Evolutionary conservation across 2,888 invertebrate species (phyloP), one percentile per base, ranked within the genome.

Genomic region (Biston stratarius): DNA sequence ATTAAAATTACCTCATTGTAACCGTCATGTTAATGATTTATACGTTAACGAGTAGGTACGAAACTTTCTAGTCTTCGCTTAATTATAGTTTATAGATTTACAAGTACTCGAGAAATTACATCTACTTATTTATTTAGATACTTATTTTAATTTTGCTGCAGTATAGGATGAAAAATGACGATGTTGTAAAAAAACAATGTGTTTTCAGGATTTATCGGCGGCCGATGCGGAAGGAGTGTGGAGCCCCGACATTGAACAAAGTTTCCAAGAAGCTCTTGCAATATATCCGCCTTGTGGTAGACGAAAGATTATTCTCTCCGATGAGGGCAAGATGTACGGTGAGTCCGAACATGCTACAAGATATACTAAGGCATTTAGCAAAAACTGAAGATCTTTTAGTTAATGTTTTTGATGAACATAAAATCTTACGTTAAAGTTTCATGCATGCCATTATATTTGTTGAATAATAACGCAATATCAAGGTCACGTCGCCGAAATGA

Each of bases 261-360:
- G 99, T 95, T 99, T 99, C 95, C 99, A 99, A 94, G 99, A 99
- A 95, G 99, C 99, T 76, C 96, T 99, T 89, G 99, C 99, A 85
- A 99, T 99, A 90, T 99, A 99, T 95, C 99, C 99, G 72, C 99
- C 99, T 74, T 99, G 99, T 94, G 99, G 99, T 77, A 95, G 99
- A 83, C 96, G 99, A 92, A 99, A 99, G 96, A 99, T 99, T 91
- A 99, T 99, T 84, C 96, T 99, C 83, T 99, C 99, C 82, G 99
- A 99, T 94, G 99, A 99, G 95, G 99, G 99, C 89, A 99, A 99
- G 96, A 99, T 99, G 99, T 99, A 99, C 96, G 99, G 99, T 99
- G 95, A 97, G 99, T 97, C 86, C 83, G 82, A 83, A 82, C 81
- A 84, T 84, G 82, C 78, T 83, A 82, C 78, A 82, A 78, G 72